phyloP scores from a whole-genome alignment of 1,140 invertebrate species.

The Thaumetopoea pityocampa region DNA sequence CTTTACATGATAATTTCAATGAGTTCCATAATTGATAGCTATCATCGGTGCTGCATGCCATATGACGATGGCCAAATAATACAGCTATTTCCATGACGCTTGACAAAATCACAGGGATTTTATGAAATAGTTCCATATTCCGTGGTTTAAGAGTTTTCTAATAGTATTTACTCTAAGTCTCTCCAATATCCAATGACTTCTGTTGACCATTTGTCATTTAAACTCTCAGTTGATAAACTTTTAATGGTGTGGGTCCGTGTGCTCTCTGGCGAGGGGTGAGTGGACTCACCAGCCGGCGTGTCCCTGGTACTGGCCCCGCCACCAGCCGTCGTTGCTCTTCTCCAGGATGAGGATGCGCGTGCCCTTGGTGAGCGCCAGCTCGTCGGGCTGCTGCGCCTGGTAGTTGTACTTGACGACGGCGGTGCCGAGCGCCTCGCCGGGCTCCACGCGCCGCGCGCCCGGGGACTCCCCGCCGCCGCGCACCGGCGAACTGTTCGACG shows the following conservation, averaged over 20 bases:
- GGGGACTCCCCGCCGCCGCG: constrained; percentile 85
- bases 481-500: constrained; percentile 87
- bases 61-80: too few species aligned
- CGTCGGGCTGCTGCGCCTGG: constrained; percentile 97
- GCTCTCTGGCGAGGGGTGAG: neutral
- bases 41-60: neutral
- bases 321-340: constrained; percentile 99
- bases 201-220: too few species aligned
- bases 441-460: constrained; percentile 84
- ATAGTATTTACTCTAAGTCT: too few species aligned
- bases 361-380: constrained; percentile 94
- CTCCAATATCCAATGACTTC: too few species aligned
- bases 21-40: neutral
- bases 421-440: constrained; percentile 90
- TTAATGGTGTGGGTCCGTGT: neutral
- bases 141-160: too few species aligned
- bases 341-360: constrained; percentile 96
- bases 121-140: too few species aligned
- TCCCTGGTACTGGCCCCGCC: constrained; percentile 92
- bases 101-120: too few species aligned
- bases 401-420: constrained; percentile 99
- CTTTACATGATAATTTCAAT: neutral
- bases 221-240: neutral
- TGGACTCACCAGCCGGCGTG: constrained; percentile 82
- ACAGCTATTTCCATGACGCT: too few species aligned